Conservation (phyloP, 2,888 invertebrate genomes). For the Cecidostiba fungosa region DNA sequence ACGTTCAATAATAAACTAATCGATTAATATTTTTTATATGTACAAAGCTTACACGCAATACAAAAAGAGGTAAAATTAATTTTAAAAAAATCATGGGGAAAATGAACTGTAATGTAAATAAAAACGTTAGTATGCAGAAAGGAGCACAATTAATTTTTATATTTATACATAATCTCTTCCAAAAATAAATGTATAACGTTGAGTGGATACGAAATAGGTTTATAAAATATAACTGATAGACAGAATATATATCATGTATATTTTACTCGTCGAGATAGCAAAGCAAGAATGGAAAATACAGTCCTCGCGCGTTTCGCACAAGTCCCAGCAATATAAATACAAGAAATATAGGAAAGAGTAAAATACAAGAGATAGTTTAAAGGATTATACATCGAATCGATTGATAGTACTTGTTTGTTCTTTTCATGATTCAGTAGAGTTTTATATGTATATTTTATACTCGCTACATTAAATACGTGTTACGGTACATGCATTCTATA, state of each 20-base stretch:
- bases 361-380: slow-evolving; percentile 47
- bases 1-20: slow-evolving; percentile 63
- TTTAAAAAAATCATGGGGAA: slow-evolving; percentile 33
- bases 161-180: slow-evolving; percentile 19
- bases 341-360: slow-evolving; percentile 44
- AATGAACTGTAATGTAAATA: slow-evolving; percentile 41
- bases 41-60: slow-evolving; percentile 75
- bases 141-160: background rate
- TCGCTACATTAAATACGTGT: slow-evolving; percentile 62
- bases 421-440: slow-evolving; percentile 49
- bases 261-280: slow-evolving; percentile 51
- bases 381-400: slow-evolving; percentile 49
- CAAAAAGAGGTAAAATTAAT: slow-evolving; percentile 65
- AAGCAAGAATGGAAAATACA: slow-evolving; percentile 56
- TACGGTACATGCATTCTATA: slow-evolving; percentile 60
- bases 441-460: slow-evolving; percentile 57
- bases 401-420: slow-evolving; percentile 40
- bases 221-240: slow-evolving; percentile 24
- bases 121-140: slow-evolving; percentile 19
- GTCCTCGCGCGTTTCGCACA: slow-evolving; percentile 16
- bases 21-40: slow-evolving; percentile 70
- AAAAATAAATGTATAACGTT: background rate
- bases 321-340: slow-evolving; percentile 54
- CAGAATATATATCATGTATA: slow-evolving; percentile 10
- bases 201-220: slow-evolving; percentile 15